phyloP scores from a whole-genome alignment of 2,888 invertebrate species.

The Gonocerus acuteangulatus region DNA sequence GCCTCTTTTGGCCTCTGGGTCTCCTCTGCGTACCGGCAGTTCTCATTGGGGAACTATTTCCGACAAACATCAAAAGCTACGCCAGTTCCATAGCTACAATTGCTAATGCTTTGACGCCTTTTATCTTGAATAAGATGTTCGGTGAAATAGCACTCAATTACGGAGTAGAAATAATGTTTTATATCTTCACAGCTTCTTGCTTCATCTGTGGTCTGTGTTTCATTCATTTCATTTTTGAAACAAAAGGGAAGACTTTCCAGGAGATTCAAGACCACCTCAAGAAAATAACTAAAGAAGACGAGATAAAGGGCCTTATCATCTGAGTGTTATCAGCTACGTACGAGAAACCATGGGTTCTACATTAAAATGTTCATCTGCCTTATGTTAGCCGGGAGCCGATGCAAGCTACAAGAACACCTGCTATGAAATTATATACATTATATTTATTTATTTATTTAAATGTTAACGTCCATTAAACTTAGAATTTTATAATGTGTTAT shows the following conservation, averaged over 20 bases:
- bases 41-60: constrained; percentile 35
- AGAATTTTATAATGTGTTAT: too few relatives aligned
- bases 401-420: too few relatives aligned
- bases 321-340: too few relatives aligned
- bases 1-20: constrained; percentile 52
- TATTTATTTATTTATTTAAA: too few relatives aligned
- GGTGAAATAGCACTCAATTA: constrained; percentile 12
- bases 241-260: constrained; percentile 36
- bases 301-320: too few relatives aligned
- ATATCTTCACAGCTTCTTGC: constrained; percentile 28
- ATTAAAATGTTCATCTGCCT: too few relatives aligned
- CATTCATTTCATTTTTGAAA: constrained; percentile 32
- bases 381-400: too few relatives aligned
- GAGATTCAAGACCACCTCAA: constrained; percentile 33
- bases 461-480: too few relatives aligned
- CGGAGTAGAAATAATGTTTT: constrained; percentile 32
- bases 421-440: too few relatives aligned
- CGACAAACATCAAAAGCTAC: constrained; percentile 34
- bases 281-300: constrained; percentile 2
- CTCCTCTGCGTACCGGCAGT: constrained; percentile 43
- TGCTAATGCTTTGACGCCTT: constrained; percentile 30
- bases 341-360: too few relatives aligned
- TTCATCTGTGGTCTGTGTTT: constrained; percentile 29
- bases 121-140: constrained; percentile 32
- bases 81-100: constrained; percentile 34